Evolutionary conservation across 2,888 invertebrate genomes (phyloP).

Genomic region (Mesorhabditis belari): DNA sequence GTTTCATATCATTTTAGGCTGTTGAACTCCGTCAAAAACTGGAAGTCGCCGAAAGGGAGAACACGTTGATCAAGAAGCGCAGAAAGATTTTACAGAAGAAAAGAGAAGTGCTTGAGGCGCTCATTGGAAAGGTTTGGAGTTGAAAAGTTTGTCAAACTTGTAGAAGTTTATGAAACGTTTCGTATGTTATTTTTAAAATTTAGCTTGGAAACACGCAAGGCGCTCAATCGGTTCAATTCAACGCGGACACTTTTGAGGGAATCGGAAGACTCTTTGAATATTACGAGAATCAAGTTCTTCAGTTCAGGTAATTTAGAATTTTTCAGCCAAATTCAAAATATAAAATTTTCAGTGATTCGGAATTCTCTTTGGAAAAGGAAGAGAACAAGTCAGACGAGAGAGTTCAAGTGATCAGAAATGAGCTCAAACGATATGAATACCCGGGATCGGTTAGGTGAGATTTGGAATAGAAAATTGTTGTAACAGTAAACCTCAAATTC

Average conservation of each 20-base stretch:
- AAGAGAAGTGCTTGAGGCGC: not conserved
- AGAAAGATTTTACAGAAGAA: conserved; percentile 11
- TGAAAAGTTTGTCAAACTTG: no score
- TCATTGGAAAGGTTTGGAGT: no score
- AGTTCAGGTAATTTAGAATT: not conserved
- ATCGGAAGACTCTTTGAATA: conserved; percentile 26
- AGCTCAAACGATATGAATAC: not conserved
- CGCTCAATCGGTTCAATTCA: conserved; percentile 1
- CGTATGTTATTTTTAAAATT: no score
- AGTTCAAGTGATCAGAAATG: no score
- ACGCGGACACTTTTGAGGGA: conserved; percentile 19
- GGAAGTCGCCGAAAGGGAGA: conserved; percentile 2
- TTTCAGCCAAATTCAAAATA: no score
- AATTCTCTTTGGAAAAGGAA: no score
- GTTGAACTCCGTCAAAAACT: not conserved
- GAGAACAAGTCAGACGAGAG: no score
- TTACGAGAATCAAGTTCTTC: conserved; percentile 11
- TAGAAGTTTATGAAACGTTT: no score
- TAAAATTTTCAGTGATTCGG: no score
- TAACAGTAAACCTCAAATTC: no score
- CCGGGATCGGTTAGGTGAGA: not conserved
- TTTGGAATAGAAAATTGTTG: not conserved
- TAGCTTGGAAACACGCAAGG: not conserved
- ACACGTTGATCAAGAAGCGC: conserved; percentile 6
- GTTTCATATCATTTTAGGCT: not conserved